These are phyloP conservation scores for Sander vitreus DNA, from an alignment of 2,113 vertebrate species.

Conservation along the genomic window DNA sequence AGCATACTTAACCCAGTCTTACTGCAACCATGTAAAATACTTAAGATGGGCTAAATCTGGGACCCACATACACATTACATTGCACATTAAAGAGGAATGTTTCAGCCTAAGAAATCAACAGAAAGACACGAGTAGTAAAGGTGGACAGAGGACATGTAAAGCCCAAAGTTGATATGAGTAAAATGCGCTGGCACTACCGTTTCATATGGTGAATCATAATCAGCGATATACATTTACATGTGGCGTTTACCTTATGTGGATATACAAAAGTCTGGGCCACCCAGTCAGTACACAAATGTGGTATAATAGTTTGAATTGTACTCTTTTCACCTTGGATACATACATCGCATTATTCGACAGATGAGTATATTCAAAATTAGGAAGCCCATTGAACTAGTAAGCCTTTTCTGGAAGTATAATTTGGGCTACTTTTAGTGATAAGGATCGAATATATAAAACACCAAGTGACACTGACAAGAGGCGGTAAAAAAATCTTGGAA, in stretches of 20 bases:
- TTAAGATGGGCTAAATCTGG: conserved; percentile 23
- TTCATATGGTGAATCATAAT: conserved; percentile 26
- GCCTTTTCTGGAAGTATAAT: conserved; percentile 18
- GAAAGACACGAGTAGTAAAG: conserved; percentile 13
- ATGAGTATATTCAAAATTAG: conserved; percentile 20
- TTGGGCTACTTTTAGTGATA: conserved; percentile 2
- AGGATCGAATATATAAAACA: conserved; percentile 29
- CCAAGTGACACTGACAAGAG: neutral
- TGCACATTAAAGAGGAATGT: conserved; percentile 70
- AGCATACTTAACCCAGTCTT: conserved; percentile 17
- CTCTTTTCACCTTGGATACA: conserved; percentile 3
- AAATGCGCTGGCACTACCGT: conserved; percentile 39
- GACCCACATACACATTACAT: conserved; percentile 46
- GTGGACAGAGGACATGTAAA: conserved; percentile 32
- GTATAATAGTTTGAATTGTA: neutral
- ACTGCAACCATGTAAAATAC: conserved; percentile 42
- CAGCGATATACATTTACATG: conserved; percentile 34
- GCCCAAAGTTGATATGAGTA: conserved; percentile 38
- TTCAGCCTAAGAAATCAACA: conserved; percentile 37
- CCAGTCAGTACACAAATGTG: conserved; percentile 24
- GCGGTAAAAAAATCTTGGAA: neutral
- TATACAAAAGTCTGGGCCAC: conserved; percentile 9
- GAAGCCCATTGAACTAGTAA: neutral
- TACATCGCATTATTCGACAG: neutral
- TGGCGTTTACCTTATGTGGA: conserved; percentile 26